A percentile compares a stretch with the other conserved stretches of the same genome.
Evolutionary conservation across 2,888 invertebrate genomes (phyloP).

Genomic region (Agrochola lychnidis): DNA sequence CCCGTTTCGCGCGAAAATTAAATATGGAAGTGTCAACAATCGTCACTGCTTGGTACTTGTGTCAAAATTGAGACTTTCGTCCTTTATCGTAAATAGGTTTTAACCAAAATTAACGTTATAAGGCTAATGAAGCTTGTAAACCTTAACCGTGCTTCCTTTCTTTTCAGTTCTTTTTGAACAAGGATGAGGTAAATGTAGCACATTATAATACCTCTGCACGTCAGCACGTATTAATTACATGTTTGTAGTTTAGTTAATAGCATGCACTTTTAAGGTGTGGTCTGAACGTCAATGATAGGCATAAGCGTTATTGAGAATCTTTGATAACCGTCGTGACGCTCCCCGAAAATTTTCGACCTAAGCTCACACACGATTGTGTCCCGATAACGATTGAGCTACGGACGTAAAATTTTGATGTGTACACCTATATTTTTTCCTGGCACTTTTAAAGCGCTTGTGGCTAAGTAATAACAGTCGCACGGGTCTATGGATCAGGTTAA

Average conservation of each 20-base stretch:
- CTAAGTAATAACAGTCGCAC: too few relatives aligned
- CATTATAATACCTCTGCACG: constrained; percentile 59
- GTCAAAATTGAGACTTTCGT: neutral
- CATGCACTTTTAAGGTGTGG: constrained; percentile 41
- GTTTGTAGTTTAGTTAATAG: constrained; percentile 34
- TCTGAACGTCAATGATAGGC: constrained; percentile 35
- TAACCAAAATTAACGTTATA: constrained; percentile 29
- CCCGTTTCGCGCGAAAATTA: constrained; percentile 35
- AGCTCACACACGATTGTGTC: constrained; percentile 10
- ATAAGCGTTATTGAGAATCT: neutral
- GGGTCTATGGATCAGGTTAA: too few relatives aligned
- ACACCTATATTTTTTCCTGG: neutral
- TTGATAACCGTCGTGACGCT: constrained; percentile 16
- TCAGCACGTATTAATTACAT: constrained; percentile 44
- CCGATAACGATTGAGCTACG: constrained; percentile 1
- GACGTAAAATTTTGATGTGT: constrained; percentile 3
- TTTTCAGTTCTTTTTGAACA: constrained; percentile 86
- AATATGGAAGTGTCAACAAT: constrained; percentile 26
- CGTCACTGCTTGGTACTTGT: constrained; percentile 22
- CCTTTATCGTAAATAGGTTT: neutral
- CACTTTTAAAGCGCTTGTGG: too few relatives aligned
- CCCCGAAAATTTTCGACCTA: constrained; percentile 8
- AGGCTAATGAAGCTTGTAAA: constrained; percentile 68
- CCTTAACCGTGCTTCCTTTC: constrained; percentile 74
- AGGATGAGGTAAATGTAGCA: constrained; percentile 84